These are phyloP conservation scores for Neofelis nebulosa DNA, from an alignment of 2,113 vertebrate species.

Conservation along the genomic window DNA sequence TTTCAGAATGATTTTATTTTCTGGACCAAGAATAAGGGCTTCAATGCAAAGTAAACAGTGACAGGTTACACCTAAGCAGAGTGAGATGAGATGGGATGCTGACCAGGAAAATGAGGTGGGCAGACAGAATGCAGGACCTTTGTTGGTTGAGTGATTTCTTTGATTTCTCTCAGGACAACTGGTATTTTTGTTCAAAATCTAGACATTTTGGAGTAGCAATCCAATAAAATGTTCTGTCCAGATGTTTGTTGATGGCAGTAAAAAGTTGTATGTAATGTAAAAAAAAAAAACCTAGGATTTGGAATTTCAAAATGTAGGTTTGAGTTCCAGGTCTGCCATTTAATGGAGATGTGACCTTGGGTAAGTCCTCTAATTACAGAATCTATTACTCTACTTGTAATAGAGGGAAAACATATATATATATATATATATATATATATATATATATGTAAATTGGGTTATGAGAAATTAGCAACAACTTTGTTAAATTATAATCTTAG, in stretches of 20 bases:
- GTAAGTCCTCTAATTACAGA: not conserved
- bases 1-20: conserved; percentile 20
- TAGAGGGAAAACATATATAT: not conserved
- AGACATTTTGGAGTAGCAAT: not conserved
- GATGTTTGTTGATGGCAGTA: not conserved
- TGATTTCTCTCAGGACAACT: not conserved
- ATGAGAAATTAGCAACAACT: not conserved
- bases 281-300: not conserved
- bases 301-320: not conserved
- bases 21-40: not conserved
- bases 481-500: not conserved
- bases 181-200: not conserved
- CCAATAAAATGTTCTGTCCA: not conserved
- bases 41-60: not conserved
- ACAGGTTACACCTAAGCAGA: not conserved
- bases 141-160: not conserved
- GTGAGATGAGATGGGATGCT: not conserved
- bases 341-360: not conserved
- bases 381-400: not conserved
- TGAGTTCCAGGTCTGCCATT: not conserved
- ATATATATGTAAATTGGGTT: not conserved
- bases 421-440: too few relatives aligned
- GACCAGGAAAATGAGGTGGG: not conserved
- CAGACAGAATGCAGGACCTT: not conserved
- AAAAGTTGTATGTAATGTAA: not conserved